Evolutionary conservation across 2,888 invertebrate genomes (phyloP), one percentile per base, ranked within the genome.

Genomic region (Pomacea canaliculata): DNA sequence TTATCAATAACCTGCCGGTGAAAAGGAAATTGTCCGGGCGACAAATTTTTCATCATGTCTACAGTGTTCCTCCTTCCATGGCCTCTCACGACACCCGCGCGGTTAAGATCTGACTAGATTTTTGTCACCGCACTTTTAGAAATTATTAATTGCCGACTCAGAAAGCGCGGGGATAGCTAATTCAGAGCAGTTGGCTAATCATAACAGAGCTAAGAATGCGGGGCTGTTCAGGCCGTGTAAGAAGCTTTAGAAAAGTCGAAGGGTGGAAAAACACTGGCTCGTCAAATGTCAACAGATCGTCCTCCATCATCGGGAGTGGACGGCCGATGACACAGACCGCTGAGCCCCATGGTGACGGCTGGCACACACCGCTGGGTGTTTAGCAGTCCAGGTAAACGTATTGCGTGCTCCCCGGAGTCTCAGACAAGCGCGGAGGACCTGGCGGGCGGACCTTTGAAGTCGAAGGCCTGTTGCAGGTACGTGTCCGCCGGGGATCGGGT

Each of bases 1-100:
- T 68, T 46, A 37, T 68, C 68, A 68, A 63, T 46, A 68, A 68
- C 68, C 10, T 12, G 37, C 23, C 27, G 27, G 48, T 27, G 68
- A 46, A 46, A 68, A 46, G 37, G 68, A 68, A 68, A 68, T 68
- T 68, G 48, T 68, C 48, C 48, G 48, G 68, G 68, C 68, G 68
- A 68, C 37, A 68, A 68, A 68, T 46, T 46, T 68, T 68, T 68
- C 68, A 68, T 68, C 68, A 68, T 27, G 68, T 68, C 68, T 63
- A 23, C 27, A 23, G 19, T 63, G 10, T 27, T 68, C 68, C 68
- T 63, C 63, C 63, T 63, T 19, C 63, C 37, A 37, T 16, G n/a
- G 10, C 63, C n/a, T 23, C n/a, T 23, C 23, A 10, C 63, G 63
- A 27, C 51, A 56, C 51, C 63, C 27, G 63, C 63, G 63, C 27